Percentiles rank a stretch among this genome's conserved stretches.
phyloP scores from a whole-genome alignment of 2,888 invertebrate genomes.

The Drosophila siamana region DNA sequence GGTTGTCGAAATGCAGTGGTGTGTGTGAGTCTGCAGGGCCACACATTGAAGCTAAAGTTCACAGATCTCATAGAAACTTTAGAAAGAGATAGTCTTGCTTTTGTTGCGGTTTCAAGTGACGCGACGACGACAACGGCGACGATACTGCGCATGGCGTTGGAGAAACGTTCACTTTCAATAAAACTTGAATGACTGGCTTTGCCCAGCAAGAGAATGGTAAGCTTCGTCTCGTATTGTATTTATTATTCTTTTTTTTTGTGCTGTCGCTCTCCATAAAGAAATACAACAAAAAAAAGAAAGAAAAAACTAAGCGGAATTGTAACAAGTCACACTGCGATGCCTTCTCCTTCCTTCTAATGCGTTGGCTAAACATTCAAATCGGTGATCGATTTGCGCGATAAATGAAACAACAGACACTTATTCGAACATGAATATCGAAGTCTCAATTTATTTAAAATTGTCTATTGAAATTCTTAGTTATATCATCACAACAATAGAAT shows the following conservation, averaged over 20 bases:
- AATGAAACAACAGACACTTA: neutral
- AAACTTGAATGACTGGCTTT: constrained; percentile 77
- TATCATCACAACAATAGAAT: neutral
- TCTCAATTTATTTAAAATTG: neutral
- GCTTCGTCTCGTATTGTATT: constrained; percentile 29
- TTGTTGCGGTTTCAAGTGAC: constrained; percentile 58
- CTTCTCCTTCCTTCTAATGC: constrained; percentile 2
- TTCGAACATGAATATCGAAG: neutral
- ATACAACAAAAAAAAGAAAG: constrained; percentile 42
- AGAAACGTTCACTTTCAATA: constrained; percentile 78
- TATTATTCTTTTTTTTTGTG: constrained; percentile 14
- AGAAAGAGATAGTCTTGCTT: constrained; percentile 73
- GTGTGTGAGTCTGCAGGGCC: constrained; percentile 63
- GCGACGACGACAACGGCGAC: constrained; percentile 10
- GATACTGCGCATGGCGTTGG: constrained; percentile 28
- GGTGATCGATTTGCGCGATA: constrained; percentile 1
- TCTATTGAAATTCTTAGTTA: neutral
- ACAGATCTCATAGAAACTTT: constrained; percentile 73
- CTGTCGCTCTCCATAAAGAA: constrained; percentile 31
- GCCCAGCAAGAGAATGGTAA: constrained; percentile 62
- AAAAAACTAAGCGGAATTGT: constrained; percentile 24
- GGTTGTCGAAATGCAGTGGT: constrained; percentile 8
- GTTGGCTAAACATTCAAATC: constrained; percentile 24
- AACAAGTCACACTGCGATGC: constrained; percentile 17
- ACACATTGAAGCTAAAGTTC: constrained; percentile 75